Percentiles rank a stretch among this genome's conserved stretches.
Conservation (phyloP, 2,113 vertebrate species). For the Mormoops blainvillei region DNA sequence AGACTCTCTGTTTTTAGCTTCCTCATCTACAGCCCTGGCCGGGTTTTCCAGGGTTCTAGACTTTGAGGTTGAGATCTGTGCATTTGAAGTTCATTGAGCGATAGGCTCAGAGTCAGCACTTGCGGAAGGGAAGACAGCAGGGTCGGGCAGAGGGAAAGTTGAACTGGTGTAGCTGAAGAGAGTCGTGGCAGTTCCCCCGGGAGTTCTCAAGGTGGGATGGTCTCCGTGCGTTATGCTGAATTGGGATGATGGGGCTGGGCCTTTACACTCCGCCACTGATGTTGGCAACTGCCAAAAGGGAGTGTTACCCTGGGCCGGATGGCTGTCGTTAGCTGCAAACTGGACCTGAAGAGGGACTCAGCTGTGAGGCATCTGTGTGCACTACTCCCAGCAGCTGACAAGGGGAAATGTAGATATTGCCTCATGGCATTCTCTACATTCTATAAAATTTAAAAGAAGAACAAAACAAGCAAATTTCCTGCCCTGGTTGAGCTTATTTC, state of each 20-base stretch:
- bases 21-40: background rate
- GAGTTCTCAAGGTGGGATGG: background rate
- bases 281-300: background rate
- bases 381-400: background rate
- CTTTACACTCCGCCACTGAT: background rate
- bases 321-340: background rate
- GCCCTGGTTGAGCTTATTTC: background rate
- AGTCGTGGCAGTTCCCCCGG: accelerated
- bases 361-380: background rate
- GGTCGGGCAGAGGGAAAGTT: background rate
- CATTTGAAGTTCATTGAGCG: background rate
- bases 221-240: background rate
- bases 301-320: background rate
- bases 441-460: background rate
- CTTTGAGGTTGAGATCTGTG: background rate
- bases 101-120: background rate
- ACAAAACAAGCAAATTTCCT: background rate
- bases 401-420: background rate
- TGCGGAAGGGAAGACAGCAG: background rate
- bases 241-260: too few species aligned
- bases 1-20: background rate
- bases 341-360: background rate
- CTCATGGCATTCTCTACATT: too few species aligned
- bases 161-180: background rate
- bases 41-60: background rate